phyloP scores from a whole-genome alignment of 2,888 invertebrate species.

The Apoderus coryli region DNA sequence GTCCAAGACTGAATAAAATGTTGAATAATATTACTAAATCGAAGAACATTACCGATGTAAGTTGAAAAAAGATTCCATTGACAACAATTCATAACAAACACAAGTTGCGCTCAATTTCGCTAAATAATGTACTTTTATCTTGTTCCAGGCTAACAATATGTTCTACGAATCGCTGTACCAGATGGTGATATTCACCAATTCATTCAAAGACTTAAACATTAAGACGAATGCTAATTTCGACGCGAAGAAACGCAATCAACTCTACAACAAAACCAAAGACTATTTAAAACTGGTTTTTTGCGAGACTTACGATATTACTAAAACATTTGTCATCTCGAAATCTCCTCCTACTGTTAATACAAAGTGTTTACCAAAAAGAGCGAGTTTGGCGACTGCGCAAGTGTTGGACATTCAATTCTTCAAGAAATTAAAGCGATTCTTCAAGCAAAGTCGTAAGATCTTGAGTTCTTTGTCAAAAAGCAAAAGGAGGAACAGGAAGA shows the following conservation, averaged over 20 bases:
- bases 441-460: conserved; percentile 34
- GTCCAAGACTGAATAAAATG: too few species aligned
- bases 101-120: too few species aligned
- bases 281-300: conserved; percentile 38
- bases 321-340: conserved; percentile 34
- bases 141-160: conserved; percentile 42
- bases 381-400: conserved; percentile 39
- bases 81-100: too few species aligned
- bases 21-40: too few species aligned
- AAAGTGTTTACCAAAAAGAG: conserved; percentile 18
- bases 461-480: too few species aligned
- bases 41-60: too few species aligned
- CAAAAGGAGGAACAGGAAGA: conserved; percentile 12
- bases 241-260: conserved; percentile 29
- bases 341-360: conserved; percentile 31
- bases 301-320: conserved; percentile 41
- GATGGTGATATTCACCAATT: conserved; percentile 36
- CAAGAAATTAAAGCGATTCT: conserved; percentile 40
- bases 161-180: conserved; percentile 40
- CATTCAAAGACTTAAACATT: conserved; percentile 31
- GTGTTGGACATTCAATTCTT: conserved; percentile 47
- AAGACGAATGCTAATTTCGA: conserved; percentile 26
- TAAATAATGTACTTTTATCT: too few species aligned
- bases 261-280: conserved; percentile 32
- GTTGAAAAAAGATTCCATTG: too few species aligned